Conservation (phyloP, 2,113 vertebrate genomes). For the Micronisus gabar region DNA sequence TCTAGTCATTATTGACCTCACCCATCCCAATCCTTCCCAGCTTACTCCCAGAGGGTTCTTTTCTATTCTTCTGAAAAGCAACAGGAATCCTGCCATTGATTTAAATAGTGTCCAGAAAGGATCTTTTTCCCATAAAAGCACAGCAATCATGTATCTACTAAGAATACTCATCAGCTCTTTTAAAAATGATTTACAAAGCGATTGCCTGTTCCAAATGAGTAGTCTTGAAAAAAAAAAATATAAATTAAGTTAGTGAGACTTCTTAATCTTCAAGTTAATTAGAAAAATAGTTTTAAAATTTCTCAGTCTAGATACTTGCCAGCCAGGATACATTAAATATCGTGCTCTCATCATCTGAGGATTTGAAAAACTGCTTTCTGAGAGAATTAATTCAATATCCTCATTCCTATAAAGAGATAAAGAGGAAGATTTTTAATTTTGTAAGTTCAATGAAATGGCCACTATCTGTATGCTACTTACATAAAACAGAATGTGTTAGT, state of each 20-base stretch:
- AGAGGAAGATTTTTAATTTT: constrained; percentile 11
- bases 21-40: constrained; percentile 36
- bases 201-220: constrained; percentile 15
- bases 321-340: constrained; percentile 93
- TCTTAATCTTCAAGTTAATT: constrained; percentile 41
- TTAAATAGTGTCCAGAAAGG: constrained; percentile 24
- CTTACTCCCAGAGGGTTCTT: constrained; percentile 33
- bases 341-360: constrained; percentile 88
- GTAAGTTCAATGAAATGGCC: neutral
- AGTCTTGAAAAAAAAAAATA: neutral
- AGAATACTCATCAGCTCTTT: constrained; percentile 28
- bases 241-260: neutral
- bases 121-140: neutral
- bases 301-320: constrained; percentile 79
- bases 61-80: constrained; percentile 30
- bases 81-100: constrained; percentile 5
- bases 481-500: neutral
- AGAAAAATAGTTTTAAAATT: constrained; percentile 23
- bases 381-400: constrained; percentile 89
- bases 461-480: neutral
- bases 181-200: constrained; percentile 41
- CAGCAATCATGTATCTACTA: neutral
- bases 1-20: constrained; percentile 33
- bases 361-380: constrained; percentile 85
- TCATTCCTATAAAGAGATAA: constrained; percentile 80